phyloP scores from a whole-genome alignment of 2,113 vertebrate genomes.

The Caloenas nicobarica region DNA sequence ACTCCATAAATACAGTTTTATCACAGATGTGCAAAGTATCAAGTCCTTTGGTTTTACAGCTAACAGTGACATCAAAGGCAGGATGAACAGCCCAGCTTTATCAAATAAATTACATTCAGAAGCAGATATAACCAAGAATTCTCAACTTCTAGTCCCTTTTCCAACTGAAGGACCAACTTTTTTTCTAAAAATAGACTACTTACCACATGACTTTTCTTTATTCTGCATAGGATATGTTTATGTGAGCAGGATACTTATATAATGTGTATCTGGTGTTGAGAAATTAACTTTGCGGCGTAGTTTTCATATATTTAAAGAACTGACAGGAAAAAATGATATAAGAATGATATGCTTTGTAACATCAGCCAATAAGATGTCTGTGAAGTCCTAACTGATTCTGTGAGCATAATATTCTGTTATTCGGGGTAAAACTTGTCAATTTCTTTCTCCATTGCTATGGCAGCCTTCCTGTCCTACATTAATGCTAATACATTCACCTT shows the following conservation, averaged over 20 bases:
- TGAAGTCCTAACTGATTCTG: neutral
- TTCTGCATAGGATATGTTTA: neutral
- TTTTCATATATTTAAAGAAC: neutral
- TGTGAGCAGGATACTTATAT: neutral
- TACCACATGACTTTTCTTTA: neutral
- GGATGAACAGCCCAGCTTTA: neutral
- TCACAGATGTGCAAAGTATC: neutral
- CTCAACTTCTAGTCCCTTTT: neutral
- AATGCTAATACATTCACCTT: neutral
- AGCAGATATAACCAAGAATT: neutral
- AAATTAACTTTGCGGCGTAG: neutral
- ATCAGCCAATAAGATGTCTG: neutral
- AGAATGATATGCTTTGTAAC: neutral
- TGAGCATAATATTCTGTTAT: neutral
- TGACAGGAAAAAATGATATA: neutral
- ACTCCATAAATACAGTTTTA: neutral
- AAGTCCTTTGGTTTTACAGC: neutral
- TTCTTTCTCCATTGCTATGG: neutral
- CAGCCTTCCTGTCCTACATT: neutral
- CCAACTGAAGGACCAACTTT: neutral
- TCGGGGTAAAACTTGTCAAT: neutral
- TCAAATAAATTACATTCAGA: neutral
- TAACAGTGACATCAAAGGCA: neutral
- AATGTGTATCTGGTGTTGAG: neutral
- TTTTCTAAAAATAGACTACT: neutral